Evolutionary conservation across 1,140 invertebrate genomes (phyloP).

Genomic region (Grapholita molesta): DNA sequence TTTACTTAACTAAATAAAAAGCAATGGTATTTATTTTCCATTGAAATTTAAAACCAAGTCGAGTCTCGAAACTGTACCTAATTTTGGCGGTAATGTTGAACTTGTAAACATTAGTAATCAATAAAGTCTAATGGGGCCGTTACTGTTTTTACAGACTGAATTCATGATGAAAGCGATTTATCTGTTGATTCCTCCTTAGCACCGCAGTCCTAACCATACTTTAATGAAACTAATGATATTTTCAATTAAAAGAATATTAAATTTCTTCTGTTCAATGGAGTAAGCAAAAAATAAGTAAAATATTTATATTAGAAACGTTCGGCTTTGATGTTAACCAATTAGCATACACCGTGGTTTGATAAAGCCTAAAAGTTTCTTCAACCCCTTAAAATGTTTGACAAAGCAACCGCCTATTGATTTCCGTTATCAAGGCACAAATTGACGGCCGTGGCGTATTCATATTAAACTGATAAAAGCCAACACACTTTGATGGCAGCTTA

Average conservation of each 20-base stretch:
- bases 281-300: neutral
- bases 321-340: neutral
- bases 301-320: neutral
- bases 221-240: too few relatives aligned
- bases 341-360: neutral
- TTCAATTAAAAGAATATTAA: too few relatives aligned
- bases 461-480: neutral
- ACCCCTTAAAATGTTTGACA: neutral
- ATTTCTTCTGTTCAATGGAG: too few relatives aligned
- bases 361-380: neutral
- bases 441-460: neutral
- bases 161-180: too few relatives aligned
- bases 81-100: too few relatives aligned
- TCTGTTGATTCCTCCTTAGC: too few relatives aligned
- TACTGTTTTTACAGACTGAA: too few relatives aligned
- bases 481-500: neutral
- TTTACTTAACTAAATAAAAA: neutral
- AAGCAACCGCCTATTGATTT: slow-evolving; percentile 5
- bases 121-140: neutral
- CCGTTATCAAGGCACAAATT: neutral
- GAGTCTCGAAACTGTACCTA: neutral
- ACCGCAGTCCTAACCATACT: too few relatives aligned
- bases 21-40: neutral
- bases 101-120: neutral
- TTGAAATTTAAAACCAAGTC: neutral